phyloP scores from a whole-genome alignment of 2,888 invertebrate species.

The Thymelicus lineola region DNA sequence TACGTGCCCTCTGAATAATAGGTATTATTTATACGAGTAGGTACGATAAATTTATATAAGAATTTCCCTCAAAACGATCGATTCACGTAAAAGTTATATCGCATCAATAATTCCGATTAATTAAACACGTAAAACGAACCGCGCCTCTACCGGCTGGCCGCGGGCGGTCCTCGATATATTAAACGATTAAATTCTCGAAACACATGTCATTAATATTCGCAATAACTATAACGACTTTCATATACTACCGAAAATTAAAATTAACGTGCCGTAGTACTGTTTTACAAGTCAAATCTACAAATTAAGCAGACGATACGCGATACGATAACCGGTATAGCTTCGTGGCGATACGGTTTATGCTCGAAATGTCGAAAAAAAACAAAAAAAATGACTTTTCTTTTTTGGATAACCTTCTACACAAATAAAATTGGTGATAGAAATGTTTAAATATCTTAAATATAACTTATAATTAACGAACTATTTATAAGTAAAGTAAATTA shows the following conservation, averaged over 20 bases:
- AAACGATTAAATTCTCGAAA: constrained; percentile 41
- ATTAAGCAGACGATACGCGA: not conserved
- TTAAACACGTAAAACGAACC: constrained; percentile 39
- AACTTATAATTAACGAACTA: too few relatives aligned
- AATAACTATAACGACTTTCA: constrained; percentile 29
- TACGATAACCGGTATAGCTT: not conserved
- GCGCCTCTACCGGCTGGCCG: constrained; percentile 24
- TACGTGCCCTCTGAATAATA: not conserved
- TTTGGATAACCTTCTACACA: too few relatives aligned
- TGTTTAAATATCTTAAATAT: too few relatives aligned
- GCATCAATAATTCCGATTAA: constrained; percentile 44
- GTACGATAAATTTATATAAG: not conserved
- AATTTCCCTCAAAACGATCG: constrained; percentile 2
- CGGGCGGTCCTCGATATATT: constrained; percentile 41
- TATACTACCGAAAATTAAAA: constrained; percentile 37
- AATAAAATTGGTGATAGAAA: too few relatives aligned
- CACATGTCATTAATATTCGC: constrained; percentile 29
- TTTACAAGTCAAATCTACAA: constrained; percentile 22
- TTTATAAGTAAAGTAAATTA: too few relatives aligned
- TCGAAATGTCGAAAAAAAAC: too few relatives aligned
- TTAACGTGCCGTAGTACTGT: constrained; percentile 9
- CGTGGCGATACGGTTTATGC: not conserved
- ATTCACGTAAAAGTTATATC: constrained; percentile 35
- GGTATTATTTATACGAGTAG: too few relatives aligned
- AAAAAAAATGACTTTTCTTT: too few relatives aligned